These are phyloP conservation scores for Ptychochromis oligacanthus DNA, from an alignment of 2,113 vertebrate genomes.

Conservation along the genomic window DNA sequence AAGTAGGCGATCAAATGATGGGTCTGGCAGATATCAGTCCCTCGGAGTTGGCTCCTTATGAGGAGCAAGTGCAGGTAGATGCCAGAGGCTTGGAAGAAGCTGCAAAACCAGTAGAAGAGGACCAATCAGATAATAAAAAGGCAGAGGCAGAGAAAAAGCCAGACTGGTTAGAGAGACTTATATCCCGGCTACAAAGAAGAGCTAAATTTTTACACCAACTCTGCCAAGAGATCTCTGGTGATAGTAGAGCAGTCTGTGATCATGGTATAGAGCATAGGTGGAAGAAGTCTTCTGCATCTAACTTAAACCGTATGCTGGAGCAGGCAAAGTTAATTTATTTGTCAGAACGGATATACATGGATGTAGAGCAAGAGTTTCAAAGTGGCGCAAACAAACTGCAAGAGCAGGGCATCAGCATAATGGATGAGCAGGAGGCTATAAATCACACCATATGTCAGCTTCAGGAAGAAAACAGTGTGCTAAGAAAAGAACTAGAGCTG, in stretches of 20 bases:
- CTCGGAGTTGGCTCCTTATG: conserved; percentile 66
- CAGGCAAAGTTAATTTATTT: conserved; percentile 88
- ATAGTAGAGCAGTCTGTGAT: conserved; percentile 54
- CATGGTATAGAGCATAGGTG: background rate
- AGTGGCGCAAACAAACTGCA: conserved; percentile 74
- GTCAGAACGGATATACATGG: conserved; percentile 79
- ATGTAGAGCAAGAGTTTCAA: conserved; percentile 81
- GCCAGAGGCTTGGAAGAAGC: background rate
- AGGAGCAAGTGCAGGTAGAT: conserved; percentile 57
- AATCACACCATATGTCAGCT: conserved; percentile 77
- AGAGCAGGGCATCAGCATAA: conserved; percentile 77
- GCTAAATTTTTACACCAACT: conserved; percentile 82
- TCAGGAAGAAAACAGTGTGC: conserved; percentile 80
- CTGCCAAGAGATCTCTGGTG: conserved; percentile 74
- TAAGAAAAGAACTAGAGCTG: conserved; percentile 80
- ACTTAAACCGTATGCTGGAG: conserved; percentile 82
- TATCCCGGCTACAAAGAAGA: conserved; percentile 82
- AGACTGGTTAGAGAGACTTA: conserved; percentile 81
- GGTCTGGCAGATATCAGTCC: conserved; percentile 67
- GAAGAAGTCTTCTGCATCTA: conserved; percentile 45
- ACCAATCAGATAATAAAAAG: conserved; percentile 13
- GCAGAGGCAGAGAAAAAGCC: conserved; percentile 65
- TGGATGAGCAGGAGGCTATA: conserved; percentile 81
- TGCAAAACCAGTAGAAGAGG: background rate
- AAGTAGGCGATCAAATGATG: conserved; percentile 58